Evolutionary conservation across 2,888 invertebrate genomes (phyloP), one percentile per base, ranked within the genome.

Genomic region (Torymus tubicola): DNA sequence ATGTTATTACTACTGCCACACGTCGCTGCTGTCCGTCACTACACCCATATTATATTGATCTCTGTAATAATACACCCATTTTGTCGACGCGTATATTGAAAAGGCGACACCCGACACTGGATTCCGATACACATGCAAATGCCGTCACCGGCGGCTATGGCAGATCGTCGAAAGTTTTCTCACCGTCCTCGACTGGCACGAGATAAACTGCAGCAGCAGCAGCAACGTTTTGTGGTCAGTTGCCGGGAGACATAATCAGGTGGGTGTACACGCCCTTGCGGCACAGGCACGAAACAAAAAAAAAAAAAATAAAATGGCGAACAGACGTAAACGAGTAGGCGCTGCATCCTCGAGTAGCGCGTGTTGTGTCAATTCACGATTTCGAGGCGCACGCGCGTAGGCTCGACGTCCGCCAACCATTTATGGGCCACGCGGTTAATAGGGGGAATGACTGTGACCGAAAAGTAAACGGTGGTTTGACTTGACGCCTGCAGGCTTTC

Each of bases 261-360:
- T 60, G 60, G 60, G 60, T 16, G 60, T 31, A 2, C 11, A 16
- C 11, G 68, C 24, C 16, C 55, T 31, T 18, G 69, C 16, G 10
- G 61, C 24, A 65, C 16, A n/a, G n/a, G n/a, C n/a, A n/a, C n/a
- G n/a, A n/a, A n/a, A n/a, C n/a, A n/a, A n/a, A n/a, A 16, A 52
- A 31, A 60, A 14, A 31, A 53, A 21, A 67, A 14, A 67, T 31
- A 60, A 55, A 16, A 63, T 61, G 4, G 13, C 24, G 52, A 2
- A 14, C 2, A 57, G 12, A 64, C 57, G 74, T 65, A 71, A 70
- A 12, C 68, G 77, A 77, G 76, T 72, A 81, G 80, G 72, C 31
- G 31, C 63, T 61, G 80, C 67, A 73, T 69, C 76, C 13, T 57
- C 72, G 24, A 13, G 24, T 21, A 12, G 24, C 68, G 69, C 21